Evolutionary conservation across 2,113 vertebrate species (phyloP).

Genomic region (Equus quagga): DNA sequence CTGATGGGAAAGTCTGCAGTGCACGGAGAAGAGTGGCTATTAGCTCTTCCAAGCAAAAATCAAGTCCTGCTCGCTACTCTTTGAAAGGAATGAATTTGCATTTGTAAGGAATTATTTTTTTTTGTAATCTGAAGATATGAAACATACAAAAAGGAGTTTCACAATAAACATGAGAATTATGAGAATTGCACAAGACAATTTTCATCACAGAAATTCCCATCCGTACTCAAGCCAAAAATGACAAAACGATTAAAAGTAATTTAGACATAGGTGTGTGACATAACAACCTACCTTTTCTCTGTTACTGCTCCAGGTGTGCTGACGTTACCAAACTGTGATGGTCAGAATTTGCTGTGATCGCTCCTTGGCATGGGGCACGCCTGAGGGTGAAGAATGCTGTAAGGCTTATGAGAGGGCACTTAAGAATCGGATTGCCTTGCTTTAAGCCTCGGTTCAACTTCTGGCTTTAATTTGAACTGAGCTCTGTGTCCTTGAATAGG

Average conservation of each 20-base stretch:
- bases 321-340: not conserved
- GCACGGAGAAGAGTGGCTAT: not conserved
- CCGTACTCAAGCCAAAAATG: not conserved
- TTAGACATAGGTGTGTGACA: not conserved
- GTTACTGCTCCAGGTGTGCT: not conserved
- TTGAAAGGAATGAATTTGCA: not conserved
- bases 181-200: not conserved
- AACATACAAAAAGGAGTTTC: not conserved
- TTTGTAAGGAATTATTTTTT: constrained; percentile 31
- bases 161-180: not conserved
- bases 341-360: not conserved
- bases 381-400: not conserved
- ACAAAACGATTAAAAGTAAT: not conserved
- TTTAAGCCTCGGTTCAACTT: not conserved
- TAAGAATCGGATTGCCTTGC: not conserved
- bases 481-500: not conserved
- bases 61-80: not conserved
- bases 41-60: constrained; percentile 25
- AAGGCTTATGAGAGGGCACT: not conserved
- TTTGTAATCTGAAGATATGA: constrained; percentile 66
- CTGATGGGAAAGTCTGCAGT: not conserved
- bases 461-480: not conserved
- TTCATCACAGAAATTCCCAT: not conserved
- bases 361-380: not conserved
- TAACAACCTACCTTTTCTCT: not conserved